Percentiles rank a stretch among this genome's conserved stretches.
phyloP scores from a whole-genome alignment of 30 jellyfish, hydroid and myxozoan species.

The Cassiopea xamachana region DNA sequence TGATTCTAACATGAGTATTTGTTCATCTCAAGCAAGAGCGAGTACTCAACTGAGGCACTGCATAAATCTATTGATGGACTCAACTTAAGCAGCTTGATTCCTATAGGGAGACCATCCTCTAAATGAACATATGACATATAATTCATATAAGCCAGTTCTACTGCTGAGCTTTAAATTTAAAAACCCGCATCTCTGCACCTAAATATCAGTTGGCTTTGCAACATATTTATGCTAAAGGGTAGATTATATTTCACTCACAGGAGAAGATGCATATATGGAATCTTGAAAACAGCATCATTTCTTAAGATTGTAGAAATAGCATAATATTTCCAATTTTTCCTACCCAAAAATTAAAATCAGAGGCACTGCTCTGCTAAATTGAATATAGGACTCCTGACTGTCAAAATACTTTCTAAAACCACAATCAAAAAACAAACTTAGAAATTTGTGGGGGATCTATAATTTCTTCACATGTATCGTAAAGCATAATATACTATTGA shows the following conservation, averaged over 20 bases:
- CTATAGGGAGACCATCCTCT: conserved; percentile 18
- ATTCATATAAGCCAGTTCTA: not conserved
- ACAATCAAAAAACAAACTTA: conserved; percentile 35
- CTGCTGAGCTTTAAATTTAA: not conserved
- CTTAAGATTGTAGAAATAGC: not conserved
- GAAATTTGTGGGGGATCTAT: conserved; percentile 46
- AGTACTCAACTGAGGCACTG: conserved; percentile 49
- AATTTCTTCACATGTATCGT: conserved; percentile 9
- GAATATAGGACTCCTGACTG: conserved; percentile 33
- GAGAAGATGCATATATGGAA: not conserved
- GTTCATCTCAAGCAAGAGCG: conserved; percentile 35
- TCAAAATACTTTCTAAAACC: conserved; percentile 20
- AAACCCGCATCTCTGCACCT: conserved; percentile 21
- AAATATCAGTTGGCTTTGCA: conserved; percentile 34
- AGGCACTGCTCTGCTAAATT: conserved; percentile 44
- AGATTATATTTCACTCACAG: conserved; percentile 21
- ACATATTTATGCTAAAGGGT: not conserved
- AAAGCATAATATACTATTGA: not conserved
- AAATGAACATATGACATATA: not conserved
- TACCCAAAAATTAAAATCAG: conserved; percentile 35
- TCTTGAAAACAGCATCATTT: not conserved
- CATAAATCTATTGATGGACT: conserved; percentile 14
- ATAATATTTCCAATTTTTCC: conserved; percentile 7
- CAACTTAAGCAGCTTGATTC: conserved; percentile 24
- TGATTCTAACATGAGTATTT: conserved; percentile 28